A percentile compares a stretch with the other conserved stretches of the same genome.
Evolutionary conservation across 1,140 invertebrate genomes (phyloP).

Genomic region (Coboldia fuscipes): DNA sequence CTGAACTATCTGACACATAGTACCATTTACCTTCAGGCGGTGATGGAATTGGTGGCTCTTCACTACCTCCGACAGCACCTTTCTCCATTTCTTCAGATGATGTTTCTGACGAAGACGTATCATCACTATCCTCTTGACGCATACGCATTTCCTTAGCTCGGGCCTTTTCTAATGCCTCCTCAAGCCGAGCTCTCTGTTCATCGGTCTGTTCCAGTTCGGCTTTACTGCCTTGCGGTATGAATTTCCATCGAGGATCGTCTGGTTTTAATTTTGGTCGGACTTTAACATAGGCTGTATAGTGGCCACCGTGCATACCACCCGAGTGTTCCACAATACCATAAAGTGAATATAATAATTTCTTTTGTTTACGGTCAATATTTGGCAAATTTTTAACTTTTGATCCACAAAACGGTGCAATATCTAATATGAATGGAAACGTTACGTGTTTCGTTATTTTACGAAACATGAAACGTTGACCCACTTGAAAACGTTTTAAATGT

Average conservation of each 20-base stretch:
- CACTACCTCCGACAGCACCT: constrained; percentile 9
- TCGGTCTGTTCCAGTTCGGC: constrained; percentile 18
- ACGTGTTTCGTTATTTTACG: constrained; percentile 71
- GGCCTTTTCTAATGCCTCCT: constrained; percentile 14
- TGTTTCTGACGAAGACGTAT: constrained; percentile 28
- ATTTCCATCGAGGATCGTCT: constrained; percentile 40
- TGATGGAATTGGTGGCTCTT: constrained; percentile 21
- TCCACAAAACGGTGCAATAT: constrained; percentile 80
- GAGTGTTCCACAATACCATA: constrained; percentile 92
- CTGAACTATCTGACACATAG: constrained; percentile 74
- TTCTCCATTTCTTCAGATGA: constrained; percentile 16
- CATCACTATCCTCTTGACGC: constrained; percentile 19
- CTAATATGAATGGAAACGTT: constrained; percentile 65
- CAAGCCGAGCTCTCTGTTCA: constrained; percentile 15
- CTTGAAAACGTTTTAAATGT: constrained; percentile 81
- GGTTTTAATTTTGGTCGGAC: constrained; percentile 30
- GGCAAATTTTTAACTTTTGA: constrained; percentile 44
- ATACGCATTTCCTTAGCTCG: constrained; percentile 18
- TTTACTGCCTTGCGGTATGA: constrained; percentile 35
- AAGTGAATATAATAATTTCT: constrained; percentile 61
- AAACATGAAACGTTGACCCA: constrained; percentile 31
- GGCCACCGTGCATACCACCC: constrained; percentile 73
- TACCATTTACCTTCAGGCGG: constrained; percentile 70
- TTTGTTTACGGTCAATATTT: constrained; percentile 36
- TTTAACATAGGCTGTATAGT: constrained; percentile 92